These are phyloP conservation scores for Holacanthella duospinosa DNA, from an alignment of 2,888 invertebrate species.

Conservation along the genomic window DNA sequence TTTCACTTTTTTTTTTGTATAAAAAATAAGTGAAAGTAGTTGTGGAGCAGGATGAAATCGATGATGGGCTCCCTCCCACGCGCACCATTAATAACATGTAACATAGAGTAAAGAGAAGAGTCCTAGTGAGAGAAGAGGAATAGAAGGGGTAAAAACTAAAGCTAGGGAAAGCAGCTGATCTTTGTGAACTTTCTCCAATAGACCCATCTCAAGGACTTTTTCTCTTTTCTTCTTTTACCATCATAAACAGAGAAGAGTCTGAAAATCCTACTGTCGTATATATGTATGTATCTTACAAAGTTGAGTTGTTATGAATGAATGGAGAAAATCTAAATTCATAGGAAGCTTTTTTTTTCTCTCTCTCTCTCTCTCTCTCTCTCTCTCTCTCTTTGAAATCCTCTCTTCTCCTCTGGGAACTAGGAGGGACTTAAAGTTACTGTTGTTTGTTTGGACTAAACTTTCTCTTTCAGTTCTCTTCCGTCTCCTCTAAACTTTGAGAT, in stretches of 20 bases:
- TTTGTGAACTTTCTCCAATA: neutral
- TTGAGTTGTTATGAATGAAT: neutral
- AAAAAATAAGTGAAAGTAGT: neutral
- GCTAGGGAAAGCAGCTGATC: neutral
- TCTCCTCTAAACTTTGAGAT: too few relatives aligned
- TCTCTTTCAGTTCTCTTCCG: too few relatives aligned
- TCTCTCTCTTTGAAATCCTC: too few relatives aligned
- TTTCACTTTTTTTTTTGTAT: neutral
- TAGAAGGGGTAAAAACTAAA: too few relatives aligned
- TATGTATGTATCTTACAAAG: too few relatives aligned
- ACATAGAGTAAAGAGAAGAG: neutral
- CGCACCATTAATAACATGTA: neutral
- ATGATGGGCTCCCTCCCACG: constrained; percentile 1
- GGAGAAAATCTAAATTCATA: neutral
- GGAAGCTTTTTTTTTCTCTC: too few relatives aligned
- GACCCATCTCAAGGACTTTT: neutral
- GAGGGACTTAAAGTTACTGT: too few relatives aligned
- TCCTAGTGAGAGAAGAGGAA: too few relatives aligned
- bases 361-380: too few relatives aligned
- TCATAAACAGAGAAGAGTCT: neutral
- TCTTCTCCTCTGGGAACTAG: too few relatives aligned
- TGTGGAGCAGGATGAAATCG: neutral
- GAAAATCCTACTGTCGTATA: neutral
- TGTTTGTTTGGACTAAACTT: too few relatives aligned
- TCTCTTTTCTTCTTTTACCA: neutral